Conservation (phyloP, 2,888 invertebrate genomes). For the Ennomos erosarius region DNA sequence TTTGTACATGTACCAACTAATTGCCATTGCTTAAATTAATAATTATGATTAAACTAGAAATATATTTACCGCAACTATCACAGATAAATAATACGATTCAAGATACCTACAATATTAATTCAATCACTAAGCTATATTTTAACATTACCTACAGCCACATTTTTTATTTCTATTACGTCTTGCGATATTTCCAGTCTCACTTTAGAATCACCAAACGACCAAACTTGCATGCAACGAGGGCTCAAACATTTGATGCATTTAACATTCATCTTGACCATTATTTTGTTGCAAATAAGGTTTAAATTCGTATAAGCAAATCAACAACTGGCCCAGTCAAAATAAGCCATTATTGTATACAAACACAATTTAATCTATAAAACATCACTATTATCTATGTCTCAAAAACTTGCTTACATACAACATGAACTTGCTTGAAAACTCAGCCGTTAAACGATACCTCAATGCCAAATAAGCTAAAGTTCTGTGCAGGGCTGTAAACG, state of each 20-base stretch:
- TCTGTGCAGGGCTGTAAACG: conserved; percentile 84
- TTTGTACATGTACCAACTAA: too few relatives aligned
- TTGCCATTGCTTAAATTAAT: too few relatives aligned
- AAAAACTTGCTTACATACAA: conserved; percentile 83
- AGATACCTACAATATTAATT: not conserved
- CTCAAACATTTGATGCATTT: too few relatives aligned
- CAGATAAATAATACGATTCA: conserved; percentile 33
- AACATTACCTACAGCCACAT: too few relatives aligned
- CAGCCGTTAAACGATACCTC: conserved; percentile 83
- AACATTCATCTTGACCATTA: too few relatives aligned
- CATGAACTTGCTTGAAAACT: conserved; percentile 83
- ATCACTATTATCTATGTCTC: conserved; percentile 70
- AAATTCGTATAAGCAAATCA: too few relatives aligned
- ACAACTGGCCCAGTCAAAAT: too few relatives aligned
- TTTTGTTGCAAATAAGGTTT: too few relatives aligned
- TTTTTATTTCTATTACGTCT: too few relatives aligned
- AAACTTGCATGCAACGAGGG: too few relatives aligned
- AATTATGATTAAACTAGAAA: not conserved
- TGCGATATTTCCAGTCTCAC: too few relatives aligned
- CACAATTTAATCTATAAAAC: not conserved
- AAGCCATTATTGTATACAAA: not conserved
- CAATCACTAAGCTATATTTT: not conserved
- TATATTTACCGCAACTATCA: conserved; percentile 36
- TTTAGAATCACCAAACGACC: too few relatives aligned
- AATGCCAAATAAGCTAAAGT: conserved; percentile 83